Base-by-base conservation (phyloP, 2,797 vertebrate genomes). In the Galago senegalensis region DNA sequence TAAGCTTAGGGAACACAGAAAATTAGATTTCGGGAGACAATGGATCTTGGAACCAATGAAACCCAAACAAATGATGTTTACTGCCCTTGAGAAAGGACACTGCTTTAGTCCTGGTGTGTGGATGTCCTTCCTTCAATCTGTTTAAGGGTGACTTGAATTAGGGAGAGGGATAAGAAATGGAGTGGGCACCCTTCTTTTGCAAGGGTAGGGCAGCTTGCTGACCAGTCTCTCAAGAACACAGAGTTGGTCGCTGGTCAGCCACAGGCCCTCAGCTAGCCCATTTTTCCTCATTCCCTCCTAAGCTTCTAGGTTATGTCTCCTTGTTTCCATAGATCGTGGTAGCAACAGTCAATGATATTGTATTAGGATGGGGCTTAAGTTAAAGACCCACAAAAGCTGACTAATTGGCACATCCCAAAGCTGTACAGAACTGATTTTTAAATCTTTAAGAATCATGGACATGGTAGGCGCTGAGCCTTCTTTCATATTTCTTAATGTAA, bases 21-120 rank as follows among this genome's bases (percentile, higher is more conserved):
- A 96, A 92, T 97, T 93, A 79, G 73, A 95, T 97, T 94, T 84
- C 7, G 58, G 85, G 76, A 95, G 76, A 85, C 91, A 95, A 31
- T 80, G 43, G 12, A 75, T 81, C 67, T 92, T 61, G 29, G 40
- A 92, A 94, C 5, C 1, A 87, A 76, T 43, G 72, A 87, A 80
- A 90, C 29, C 37, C 86, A 96, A 81, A 61, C 69, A 63, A 91
- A 81, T 60, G 23, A n/a, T 84, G 43, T 76, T 80, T 46, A 80
- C n/a, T 87, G 70, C 20, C 16, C 43, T 72, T 69, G 37, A 27
- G 43, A 80, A 95, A 92, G 53, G 85, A 60, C 7, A 5, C 10
- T 25, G 49, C 29, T 5, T 67, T 27, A 18, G 56, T 53, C 63
- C 20, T 53, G 27, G 17, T 6, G 11, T 31, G 65, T 9, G 12